These are phyloP conservation scores for Neelides folsomi DNA, from an alignment of 2,888 invertebrate genomes.

Conservation along the genomic window DNA sequence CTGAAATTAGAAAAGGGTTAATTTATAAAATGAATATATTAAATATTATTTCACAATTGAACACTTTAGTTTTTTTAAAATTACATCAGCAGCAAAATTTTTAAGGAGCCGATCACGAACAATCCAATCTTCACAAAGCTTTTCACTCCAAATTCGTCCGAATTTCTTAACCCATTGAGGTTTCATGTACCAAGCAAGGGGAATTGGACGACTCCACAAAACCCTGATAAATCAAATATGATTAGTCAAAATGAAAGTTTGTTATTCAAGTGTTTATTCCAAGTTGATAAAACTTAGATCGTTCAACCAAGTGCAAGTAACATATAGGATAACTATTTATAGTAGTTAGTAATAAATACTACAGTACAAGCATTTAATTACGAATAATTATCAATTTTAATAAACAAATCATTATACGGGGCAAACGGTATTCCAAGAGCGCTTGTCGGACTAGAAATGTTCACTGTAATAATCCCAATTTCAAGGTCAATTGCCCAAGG, in stretches of 20 bases:
- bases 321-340: background rate
- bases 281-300: background rate
- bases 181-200: slow-evolving; percentile 81
- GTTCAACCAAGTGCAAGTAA: background rate
- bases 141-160: slow-evolving; percentile 67
- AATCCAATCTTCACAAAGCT: slow-evolving; percentile 81
- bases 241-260: too few relatives aligned
- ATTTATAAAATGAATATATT: background rate
- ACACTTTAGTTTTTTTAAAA: slow-evolving; percentile 1
- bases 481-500: slow-evolving; percentile 54
- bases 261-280: background rate
- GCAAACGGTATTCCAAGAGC: slow-evolving; percentile 52
- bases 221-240: slow-evolving; percentile 41
- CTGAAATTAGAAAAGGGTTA: slow-evolving; percentile 16
- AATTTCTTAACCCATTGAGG: slow-evolving; percentile 72
- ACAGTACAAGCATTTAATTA: background rate
- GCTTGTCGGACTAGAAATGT: slow-evolving; percentile 61
- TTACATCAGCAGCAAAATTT: slow-evolving; percentile 63
- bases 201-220: slow-evolving; percentile 83
- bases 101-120: slow-evolving; percentile 65
- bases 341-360: too few relatives aligned
- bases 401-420: slow-evolving; percentile 50
- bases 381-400: slow-evolving; percentile 1
- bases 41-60: background rate
- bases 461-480: slow-evolving; percentile 76